phyloP scores from a whole-genome alignment of 2,797 vertebrate species.

The Urocyon cinereoargenteus region DNA sequence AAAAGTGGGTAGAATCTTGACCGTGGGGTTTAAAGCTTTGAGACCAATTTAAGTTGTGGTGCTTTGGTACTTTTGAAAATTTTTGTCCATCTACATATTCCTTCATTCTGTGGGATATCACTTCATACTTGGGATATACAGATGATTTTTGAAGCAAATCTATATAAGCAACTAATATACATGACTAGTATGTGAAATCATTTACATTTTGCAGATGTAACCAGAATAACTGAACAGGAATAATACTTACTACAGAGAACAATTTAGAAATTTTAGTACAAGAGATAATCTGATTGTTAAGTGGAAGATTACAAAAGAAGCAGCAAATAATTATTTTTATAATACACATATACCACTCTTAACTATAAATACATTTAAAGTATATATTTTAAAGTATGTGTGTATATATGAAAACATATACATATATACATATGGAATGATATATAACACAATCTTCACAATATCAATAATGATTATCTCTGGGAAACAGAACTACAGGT shows the following conservation, averaged over 20 bases:
- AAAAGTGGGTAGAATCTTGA: background rate
- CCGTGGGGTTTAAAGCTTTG: background rate
- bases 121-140: background rate
- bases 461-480: slow-evolving; percentile 40
- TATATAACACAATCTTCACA: slow-evolving; percentile 6
- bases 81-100: slow-evolving; percentile 14
- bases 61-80: slow-evolving; percentile 44
- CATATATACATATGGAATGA: background rate
- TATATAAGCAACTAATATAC: slow-evolving; percentile 15
- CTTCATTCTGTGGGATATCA: background rate
- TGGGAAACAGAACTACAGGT: slow-evolving; percentile 56
- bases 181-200: background rate
- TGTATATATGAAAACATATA: background rate
- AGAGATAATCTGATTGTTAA: slow-evolving; percentile 1
- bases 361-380: background rate
- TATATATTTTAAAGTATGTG: slow-evolving; percentile 24
- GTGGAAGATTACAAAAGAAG: slow-evolving; percentile 28
- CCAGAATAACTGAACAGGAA: background rate
- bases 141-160: slow-evolving; percentile 26
- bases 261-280: slow-evolving; percentile 66
- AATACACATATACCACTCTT: background rate
- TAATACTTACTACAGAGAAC: slow-evolving; percentile 17
- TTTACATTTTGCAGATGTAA: slow-evolving; percentile 52
- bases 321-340: slow-evolving; percentile 29
- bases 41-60: slow-evolving; percentile 22